phyloP scores from a whole-genome alignment of 2,888 invertebrate species.

The Ligdia adustata region DNA sequence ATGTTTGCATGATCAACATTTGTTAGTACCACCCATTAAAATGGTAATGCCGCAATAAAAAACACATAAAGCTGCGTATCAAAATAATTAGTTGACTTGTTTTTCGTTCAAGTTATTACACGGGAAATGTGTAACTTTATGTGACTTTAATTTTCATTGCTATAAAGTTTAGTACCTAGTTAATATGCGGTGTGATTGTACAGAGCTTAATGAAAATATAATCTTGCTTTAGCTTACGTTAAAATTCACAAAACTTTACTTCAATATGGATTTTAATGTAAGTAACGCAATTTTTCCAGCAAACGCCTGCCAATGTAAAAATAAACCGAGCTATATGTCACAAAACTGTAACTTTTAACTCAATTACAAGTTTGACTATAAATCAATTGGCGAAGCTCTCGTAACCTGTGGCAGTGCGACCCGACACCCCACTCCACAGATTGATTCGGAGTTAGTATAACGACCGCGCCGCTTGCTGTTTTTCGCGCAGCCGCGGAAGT shows the following conservation, averaged over 20 bases:
- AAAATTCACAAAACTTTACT: constrained; percentile 1
- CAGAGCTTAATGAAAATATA: background rate
- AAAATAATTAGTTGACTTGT: constrained; percentile 17
- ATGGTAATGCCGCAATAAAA: constrained; percentile 16
- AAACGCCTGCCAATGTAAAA: constrained; percentile 21
- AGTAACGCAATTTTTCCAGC: constrained; percentile 14
- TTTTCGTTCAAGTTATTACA: constrained; percentile 12
- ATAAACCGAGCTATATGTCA: constrained; percentile 44
- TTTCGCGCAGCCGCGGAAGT: constrained; percentile 74
- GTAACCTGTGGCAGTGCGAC: constrained; percentile 36
- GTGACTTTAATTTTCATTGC: constrained; percentile 6
- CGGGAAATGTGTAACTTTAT: constrained; percentile 11
- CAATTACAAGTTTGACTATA: constrained; percentile 77
- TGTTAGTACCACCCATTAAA: constrained; percentile 14
- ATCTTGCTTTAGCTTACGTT: background rate
- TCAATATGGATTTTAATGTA: background rate
- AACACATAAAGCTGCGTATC: constrained; percentile 14
- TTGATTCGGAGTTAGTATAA: constrained; percentile 7
- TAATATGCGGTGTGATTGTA: background rate
- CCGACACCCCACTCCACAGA: constrained; percentile 39
- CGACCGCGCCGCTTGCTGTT: constrained; percentile 46
- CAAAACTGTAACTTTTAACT: constrained; percentile 68
- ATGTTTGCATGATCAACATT: constrained; percentile 15
- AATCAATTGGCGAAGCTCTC: constrained; percentile 62
- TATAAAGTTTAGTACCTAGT: background rate